These are phyloP conservation scores for Achatina immaculata DNA, from an alignment of 1,140 invertebrate species.

Conservation along the genomic window DNA sequence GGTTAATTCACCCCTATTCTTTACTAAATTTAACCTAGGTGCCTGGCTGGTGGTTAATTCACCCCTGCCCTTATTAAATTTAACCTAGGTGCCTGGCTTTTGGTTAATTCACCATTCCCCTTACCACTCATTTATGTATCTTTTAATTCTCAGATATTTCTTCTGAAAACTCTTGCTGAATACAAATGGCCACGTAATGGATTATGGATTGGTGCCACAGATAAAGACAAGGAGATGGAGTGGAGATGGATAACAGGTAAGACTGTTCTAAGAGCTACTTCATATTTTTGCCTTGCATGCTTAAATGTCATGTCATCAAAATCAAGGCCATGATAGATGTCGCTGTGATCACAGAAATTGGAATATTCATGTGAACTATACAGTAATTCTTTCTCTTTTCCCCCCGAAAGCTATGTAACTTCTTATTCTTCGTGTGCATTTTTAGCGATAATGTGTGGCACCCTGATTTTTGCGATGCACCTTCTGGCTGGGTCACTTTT, in stretches of 20 bases:
- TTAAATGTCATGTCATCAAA: no score
- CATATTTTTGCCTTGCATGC: background rate
- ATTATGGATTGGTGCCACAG: constrained; percentile 54
- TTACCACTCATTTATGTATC: background rate
- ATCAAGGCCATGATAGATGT: background rate
- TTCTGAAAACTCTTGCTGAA: constrained; percentile 39
- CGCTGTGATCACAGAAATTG: background rate
- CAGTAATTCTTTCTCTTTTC: no score
- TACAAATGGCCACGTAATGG: constrained; percentile 48
- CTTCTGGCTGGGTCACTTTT: no score
- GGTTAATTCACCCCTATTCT: background rate
- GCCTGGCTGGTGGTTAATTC: background rate
- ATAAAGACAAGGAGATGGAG: constrained; percentile 45
- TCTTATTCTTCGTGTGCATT: no score
- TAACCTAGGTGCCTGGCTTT: no score
- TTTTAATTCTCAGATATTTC: constrained; percentile 43
- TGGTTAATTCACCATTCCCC: background rate
- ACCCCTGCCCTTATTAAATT: background rate
- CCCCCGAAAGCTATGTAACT: no score
- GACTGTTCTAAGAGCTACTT: background rate
- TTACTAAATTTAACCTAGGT: no score
- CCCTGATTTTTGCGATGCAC: no score
- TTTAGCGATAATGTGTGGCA: no score
- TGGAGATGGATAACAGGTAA: constrained; percentile 57
- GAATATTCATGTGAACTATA: no score